Conservation (phyloP, 2,797 vertebrate species). For the Sandelia bainsii region DNA sequence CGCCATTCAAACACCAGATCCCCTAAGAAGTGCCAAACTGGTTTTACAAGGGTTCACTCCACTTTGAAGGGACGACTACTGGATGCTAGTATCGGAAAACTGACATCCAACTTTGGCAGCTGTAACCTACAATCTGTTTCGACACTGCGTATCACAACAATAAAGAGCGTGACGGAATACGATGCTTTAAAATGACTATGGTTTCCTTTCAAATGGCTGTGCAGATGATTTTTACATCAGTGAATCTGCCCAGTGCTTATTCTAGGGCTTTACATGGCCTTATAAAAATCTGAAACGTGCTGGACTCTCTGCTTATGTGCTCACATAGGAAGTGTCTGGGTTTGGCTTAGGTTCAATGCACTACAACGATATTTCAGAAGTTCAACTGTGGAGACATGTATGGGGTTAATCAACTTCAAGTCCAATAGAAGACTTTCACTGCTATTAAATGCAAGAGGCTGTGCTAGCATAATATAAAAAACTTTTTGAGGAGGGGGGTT, state of each 20-base stretch:
- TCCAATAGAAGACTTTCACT: conserved; percentile 14
- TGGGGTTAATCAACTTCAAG: conserved; percentile 7
- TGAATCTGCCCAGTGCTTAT: conserved; percentile 44
- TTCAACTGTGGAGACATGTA: conserved; percentile 20
- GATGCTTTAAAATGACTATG: conserved; percentile 41
- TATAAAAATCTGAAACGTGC: conserved; percentile 59
- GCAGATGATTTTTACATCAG: conserved; percentile 64
- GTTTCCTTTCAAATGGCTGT: conserved; percentile 26
- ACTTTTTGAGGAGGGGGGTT: neutral
- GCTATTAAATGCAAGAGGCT: conserved; percentile 20
- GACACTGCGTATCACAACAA: conserved; percentile 29
- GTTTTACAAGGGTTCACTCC: conserved; percentile 47
- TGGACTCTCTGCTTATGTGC: conserved; percentile 4
- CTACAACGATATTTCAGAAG: conserved; percentile 34
- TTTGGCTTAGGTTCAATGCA: conserved; percentile 43
- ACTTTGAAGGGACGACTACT: conserved; percentile 42
- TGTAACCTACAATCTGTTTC: conserved; percentile 35
- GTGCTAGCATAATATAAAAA: neutral
- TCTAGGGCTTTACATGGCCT: conserved; percentile 53
- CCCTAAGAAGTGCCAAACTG: conserved; percentile 38
- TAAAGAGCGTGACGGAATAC: conserved; percentile 24
- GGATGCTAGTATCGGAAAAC: conserved; percentile 38
- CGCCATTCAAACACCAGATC: conserved; percentile 54
- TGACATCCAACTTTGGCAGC: conserved; percentile 40
- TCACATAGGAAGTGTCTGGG: conserved; percentile 48